A percentile compares a stretch with the other conserved stretches of the same genome.
Conservation (phyloP, 53 echinoderm and acorn worm genomes). For the Henricia sp. region DNA sequence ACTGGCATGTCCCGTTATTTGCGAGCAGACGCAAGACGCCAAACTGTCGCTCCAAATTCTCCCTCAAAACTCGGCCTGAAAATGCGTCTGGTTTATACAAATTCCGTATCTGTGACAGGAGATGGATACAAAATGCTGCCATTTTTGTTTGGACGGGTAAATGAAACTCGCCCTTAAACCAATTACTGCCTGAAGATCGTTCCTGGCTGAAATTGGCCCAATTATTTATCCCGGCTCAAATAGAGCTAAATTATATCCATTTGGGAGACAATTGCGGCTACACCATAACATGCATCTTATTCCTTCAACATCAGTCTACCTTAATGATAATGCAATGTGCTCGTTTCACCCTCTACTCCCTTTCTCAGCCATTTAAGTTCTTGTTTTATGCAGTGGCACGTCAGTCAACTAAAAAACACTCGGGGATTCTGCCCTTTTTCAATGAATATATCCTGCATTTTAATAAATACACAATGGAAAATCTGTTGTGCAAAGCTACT, state of each 20-base stretch:
- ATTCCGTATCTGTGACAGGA: constrained; percentile 25
- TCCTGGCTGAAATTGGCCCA: background rate
- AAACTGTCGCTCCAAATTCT: constrained; percentile 46
- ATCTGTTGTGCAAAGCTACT: constrained; percentile 49
- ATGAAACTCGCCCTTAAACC: background rate
- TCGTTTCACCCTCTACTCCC: background rate
- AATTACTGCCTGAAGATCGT: background rate
- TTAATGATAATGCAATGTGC: constrained; percentile 52
- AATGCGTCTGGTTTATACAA: background rate
- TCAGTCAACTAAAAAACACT: constrained; percentile 49
- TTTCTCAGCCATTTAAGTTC: constrained; percentile 23
- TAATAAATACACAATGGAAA: constrained; percentile 64
- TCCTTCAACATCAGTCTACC: constrained; percentile 35
- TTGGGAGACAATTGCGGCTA: constrained; percentile 11
- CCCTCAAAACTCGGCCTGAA: constrained; percentile 21
- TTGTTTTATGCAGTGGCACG: constrained; percentile 60
- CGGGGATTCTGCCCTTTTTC: constrained; percentile 35
- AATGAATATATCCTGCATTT: constrained; percentile 60
- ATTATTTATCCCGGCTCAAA: constrained; percentile 16
- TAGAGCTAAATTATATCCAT: background rate
- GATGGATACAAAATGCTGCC: constrained; percentile 2
- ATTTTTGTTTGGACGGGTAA: background rate
- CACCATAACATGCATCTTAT: background rate
- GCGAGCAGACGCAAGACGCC: constrained; percentile 50
- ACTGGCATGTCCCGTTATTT: constrained; percentile 33